These are phyloP conservation scores for Drosophila bocqueti DNA, from an alignment of 1,140 invertebrate species.

Conservation along the genomic window DNA sequence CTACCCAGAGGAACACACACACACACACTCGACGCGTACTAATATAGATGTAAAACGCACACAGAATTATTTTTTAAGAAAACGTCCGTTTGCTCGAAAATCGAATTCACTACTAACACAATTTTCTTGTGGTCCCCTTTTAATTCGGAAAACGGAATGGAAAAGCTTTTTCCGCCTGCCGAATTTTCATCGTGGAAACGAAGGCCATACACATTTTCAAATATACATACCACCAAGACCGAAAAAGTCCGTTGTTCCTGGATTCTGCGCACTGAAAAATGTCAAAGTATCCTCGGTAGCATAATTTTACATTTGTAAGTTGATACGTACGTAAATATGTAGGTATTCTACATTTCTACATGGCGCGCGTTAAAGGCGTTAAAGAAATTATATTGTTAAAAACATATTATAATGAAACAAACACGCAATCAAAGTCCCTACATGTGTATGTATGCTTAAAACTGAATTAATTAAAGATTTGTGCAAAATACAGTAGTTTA, in stretches of 20 bases:
- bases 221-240: neutral
- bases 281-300: slow-evolving; percentile 2
- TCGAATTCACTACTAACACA: slow-evolving; percentile 67
- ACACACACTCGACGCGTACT: slow-evolving; percentile 17
- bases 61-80: slow-evolving; percentile 31
- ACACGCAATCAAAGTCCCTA: neutral
- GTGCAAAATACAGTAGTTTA: too few species aligned
- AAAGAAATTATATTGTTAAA: neutral
- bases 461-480: neutral
- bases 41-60: slow-evolving; percentile 8
- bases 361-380: neutral
- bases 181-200: slow-evolving; percentile 14
- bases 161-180: slow-evolving; percentile 34
- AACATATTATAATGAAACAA: neutral
- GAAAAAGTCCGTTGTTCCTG: neutral
- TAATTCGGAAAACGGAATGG: slow-evolving; percentile 24
- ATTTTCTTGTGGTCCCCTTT: slow-evolving; percentile 27
- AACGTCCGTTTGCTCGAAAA: slow-evolving; percentile 65
- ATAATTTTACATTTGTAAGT: slow-evolving; percentile 1
- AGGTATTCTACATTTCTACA: neutral
- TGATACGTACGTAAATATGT: neutral
- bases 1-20: slow-evolving; percentile 31
- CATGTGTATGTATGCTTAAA: neutral
- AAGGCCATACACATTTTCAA: slow-evolving; percentile 5
- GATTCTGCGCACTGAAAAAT: slow-evolving; percentile 8